Evolutionary conservation across 2,797 vertebrate genomes (phyloP).

Genomic region (Muscicapa comitata): DNA sequence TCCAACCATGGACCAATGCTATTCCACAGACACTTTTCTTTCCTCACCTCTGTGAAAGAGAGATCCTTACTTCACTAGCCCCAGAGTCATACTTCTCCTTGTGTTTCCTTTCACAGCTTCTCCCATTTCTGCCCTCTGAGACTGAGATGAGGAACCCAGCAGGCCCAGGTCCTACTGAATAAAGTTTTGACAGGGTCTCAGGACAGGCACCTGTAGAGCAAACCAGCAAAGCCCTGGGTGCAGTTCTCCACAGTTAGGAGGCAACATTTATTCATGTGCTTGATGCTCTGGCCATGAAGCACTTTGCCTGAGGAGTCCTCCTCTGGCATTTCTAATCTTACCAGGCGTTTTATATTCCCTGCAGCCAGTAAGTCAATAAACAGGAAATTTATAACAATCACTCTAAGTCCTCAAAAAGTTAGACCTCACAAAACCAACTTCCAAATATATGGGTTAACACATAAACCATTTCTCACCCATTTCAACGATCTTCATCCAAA

Average conservation of each 20-base stretch:
- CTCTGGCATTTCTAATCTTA: not conserved
- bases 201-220: not conserved
- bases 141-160: not conserved
- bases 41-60: not conserved
- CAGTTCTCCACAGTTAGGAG: not conserved
- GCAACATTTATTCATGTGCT: not conserved
- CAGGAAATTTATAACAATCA: not conserved
- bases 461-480: not conserved
- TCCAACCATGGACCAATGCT: not conserved
- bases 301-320: not conserved
- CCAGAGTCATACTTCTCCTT: accelerated
- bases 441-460: not conserved
- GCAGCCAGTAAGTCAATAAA: not conserved
- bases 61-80: not conserved
- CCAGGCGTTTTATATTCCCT: not conserved
- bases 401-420: not conserved
- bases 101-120: not conserved
- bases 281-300: not conserved
- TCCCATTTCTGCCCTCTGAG: not conserved
- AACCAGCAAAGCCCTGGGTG: not conserved
- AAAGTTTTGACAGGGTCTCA: not conserved
- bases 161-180: not conserved
- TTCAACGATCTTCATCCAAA: not conserved
- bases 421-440: not conserved
- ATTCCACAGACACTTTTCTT: not conserved